A percentile compares a stretch with the other conserved stretches of the same genome.
Conservation (phyloP, 2,888 invertebrate species). For the Sinhomidia bicolor region DNA sequence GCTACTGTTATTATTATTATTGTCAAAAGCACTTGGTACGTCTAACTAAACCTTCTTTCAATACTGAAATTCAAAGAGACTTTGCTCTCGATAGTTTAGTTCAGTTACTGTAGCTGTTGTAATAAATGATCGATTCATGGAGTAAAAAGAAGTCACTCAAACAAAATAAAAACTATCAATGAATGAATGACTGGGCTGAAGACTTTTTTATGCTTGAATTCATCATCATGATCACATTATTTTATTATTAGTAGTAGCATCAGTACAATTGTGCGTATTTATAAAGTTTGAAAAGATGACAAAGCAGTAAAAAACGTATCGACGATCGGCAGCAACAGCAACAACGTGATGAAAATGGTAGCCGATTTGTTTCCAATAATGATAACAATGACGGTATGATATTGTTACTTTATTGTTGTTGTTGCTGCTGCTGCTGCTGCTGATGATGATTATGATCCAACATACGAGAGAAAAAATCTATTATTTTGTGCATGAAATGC, state of each 20-base stretch:
- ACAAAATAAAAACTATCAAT: neutral
- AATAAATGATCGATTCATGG: slow-evolving; percentile 63
- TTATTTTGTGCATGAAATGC: slow-evolving; percentile 38
- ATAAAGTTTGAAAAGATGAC: slow-evolving; percentile 46
- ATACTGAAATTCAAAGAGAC: too few relatives aligned
- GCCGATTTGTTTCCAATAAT: slow-evolving; percentile 70
- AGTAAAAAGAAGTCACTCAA: slow-evolving; percentile 8
- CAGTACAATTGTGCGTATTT: slow-evolving; percentile 32
- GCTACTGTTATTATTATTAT: too few relatives aligned
- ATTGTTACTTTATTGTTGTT: slow-evolving; percentile 44
- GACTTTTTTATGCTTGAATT: slow-evolving; percentile 35
- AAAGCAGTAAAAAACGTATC: slow-evolving; percentile 48
- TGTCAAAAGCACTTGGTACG: too few relatives aligned
- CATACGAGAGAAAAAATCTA: slow-evolving; percentile 54
- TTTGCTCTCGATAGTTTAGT: too few relatives aligned
- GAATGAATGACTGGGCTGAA: slow-evolving; percentile 11
- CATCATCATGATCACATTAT: slow-evolving; percentile 24
- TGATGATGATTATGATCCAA: slow-evolving; percentile 58
- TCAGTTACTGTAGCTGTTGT: too few relatives aligned
- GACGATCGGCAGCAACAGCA: neutral
- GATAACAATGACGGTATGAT: slow-evolving; percentile 43
- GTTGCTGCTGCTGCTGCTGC: too few relatives aligned
- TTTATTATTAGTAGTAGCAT: slow-evolving; percentile 8
- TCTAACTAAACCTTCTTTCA: too few relatives aligned
- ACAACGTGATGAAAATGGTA: slow-evolving; percentile 65